Evolutionary conservation across 2,113 vertebrate species (phyloP), one percentile per base, ranked within the genome.

Genomic region (Platanista minor): DNA sequence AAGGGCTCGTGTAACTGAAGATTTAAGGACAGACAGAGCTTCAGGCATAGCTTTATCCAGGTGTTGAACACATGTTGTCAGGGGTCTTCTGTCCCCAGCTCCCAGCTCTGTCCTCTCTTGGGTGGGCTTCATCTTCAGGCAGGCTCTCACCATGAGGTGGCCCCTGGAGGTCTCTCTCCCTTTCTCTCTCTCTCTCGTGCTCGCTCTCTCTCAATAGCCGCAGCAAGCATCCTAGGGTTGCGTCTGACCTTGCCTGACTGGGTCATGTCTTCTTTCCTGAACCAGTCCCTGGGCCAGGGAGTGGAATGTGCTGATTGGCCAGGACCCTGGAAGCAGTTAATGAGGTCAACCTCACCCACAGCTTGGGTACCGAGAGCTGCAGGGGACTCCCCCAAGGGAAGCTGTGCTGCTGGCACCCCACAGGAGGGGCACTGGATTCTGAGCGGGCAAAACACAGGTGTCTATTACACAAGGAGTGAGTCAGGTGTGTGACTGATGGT

Each of bases 391-490:
- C 17, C 36, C 29, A 5, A 31, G 41, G 66, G 36, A 64, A 52
- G n/a, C 66, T 39, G 72, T 33, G 49, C 61, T 29, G 61, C 13
- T 13, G 36, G 5, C 3, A 6, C 31, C 75, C 17, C 15, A 21
- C 31, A 33, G 91, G 31, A 36, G 74, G 59, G 52, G 33, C 52
- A 11, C 84, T 39, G 33, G 15, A 2, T 25, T 18, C 57, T 39
- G 14, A 33, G 10, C 5, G 3, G 54, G 27, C 36, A 15, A 5
- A 21, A 46, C 75, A 21, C 66, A 57, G 46, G 57, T 2, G 23
- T 57, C 11, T 4, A 0, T 33, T 2, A 21, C 57, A 31, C n/a
- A 6, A 21, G 21, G 29, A 33, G 10, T 23, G 2, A 8, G 31
- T 20, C 61, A 12, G 18, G 13, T 39, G 23, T 29, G 1, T 1